Evolutionary conservation across 2,113 vertebrate genomes (phyloP).

Genomic region (Enhydra lutris): DNA sequence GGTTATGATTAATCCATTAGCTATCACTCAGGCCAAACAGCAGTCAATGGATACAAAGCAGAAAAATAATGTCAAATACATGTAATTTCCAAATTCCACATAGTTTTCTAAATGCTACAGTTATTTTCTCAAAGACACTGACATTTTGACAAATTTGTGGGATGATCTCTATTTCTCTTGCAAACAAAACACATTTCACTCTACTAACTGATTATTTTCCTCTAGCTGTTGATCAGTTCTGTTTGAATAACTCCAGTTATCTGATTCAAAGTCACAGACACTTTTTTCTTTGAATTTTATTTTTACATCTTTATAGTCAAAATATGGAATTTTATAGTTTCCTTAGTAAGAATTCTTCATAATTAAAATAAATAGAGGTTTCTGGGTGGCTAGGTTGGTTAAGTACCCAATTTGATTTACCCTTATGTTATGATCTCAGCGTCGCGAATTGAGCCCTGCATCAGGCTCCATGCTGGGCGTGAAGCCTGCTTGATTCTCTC

Average conservation of each 20-base stretch:
- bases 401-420: background rate
- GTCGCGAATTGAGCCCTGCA: background rate
- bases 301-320: background rate
- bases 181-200: slow-evolving; percentile 12
- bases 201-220: background rate
- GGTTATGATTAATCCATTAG: slow-evolving; percentile 46
- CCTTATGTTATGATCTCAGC: background rate
- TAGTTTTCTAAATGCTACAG: background rate
- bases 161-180: background rate
- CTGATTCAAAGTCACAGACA: background rate
- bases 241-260: background rate
- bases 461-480: background rate
- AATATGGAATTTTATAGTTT: background rate
- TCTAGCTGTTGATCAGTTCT: background rate
- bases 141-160: slow-evolving; percentile 36
- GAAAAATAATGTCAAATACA: background rate
- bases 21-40: background rate
- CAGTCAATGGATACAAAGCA: background rate
- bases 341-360: background rate
- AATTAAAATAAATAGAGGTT: background rate
- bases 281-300: background rate
- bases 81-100: slow-evolving; percentile 5
- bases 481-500: background rate
- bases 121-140: slow-evolving; percentile 42
- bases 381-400: background rate